Base-by-base conservation (phyloP, 2,797 vertebrate genomes). In the Falco biarmicus region DNA sequence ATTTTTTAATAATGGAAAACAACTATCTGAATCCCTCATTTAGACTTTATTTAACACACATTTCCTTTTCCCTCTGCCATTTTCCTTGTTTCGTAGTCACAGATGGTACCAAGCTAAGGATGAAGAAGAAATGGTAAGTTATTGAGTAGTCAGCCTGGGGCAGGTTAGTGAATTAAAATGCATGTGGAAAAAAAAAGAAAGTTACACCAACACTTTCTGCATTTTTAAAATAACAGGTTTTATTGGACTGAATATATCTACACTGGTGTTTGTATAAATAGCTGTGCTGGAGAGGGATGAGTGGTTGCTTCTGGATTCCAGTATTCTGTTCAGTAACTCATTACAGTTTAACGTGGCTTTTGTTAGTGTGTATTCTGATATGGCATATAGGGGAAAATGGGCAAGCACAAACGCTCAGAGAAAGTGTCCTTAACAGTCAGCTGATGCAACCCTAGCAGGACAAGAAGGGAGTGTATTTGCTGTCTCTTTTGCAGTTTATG, bases 141-240 rank as follows among this genome's bases (percentile, higher is more conserved):
- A 50, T 31, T 82, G 48, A 81, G 8, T 56, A 94, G 77, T 75
- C 53, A 61, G 28, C 65, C 76, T 75, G 39, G 63, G 56, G 66
- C 63, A 90, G 50, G 48, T 65, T 79, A 66, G 43, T 78, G 66
- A 93, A 95, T 93, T 90, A 71, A 96, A 96, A 93, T 71, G 43
- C 32, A 53, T 22, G 26, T 20, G 28, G 21, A 11, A 25, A 48
- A 56, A 13, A 50, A 12, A 37, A 73, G 68, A 74, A 74, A 9
- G 26, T 66, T 61, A 47, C 64, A 84, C 37, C 26, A 77, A 25
- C 39, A 71, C 39, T 85, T 95, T 63, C 26, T 90, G 60, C 25
- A 32, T 73, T 87, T 78, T 81, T 93, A 45, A 92, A 96, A 93
- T 76, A 89, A 59, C 51, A 86, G 69, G 37, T 68, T 95, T 96